Base-by-base conservation (phyloP, 2,113 vertebrate species). In the Mungos mungo region DNA sequence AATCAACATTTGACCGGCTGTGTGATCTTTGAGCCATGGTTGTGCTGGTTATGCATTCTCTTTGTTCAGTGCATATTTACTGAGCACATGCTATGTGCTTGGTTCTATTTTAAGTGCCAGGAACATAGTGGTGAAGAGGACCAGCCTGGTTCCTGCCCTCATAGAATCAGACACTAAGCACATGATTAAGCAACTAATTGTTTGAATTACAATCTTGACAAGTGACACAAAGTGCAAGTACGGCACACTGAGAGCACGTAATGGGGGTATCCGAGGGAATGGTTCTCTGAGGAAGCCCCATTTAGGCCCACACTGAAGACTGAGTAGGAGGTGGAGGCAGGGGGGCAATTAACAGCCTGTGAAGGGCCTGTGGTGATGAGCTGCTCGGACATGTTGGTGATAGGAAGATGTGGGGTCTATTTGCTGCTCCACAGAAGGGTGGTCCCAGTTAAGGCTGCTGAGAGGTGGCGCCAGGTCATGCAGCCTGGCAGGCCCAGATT, bases 201-300 rank as follows among this genome's bases (percentile, higher is more conserved):
- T 82, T 77, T 68, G 21, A 71, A 29, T 89, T 85, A 13, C 5
- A n/a, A 63, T 81, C 63, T 69, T 88, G 81, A 63, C 29, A 60
- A 84, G 29, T 9, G 23, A 90, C 57, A 81, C 11, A 72, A 65
- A 93, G 71, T 2, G 33, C 23, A 79, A 72, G 1, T 68, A 4
- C 4, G 7, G 29, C 19, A 18, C 80, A 4, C 41, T 11, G 25
- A 14, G 11, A 47, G 12, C 2, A 2, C 14, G 0, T 27, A 57
- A 16, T 9, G 31, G 38, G 4, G 15, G 8, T 60, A 2, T 66
- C n/a, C n/a, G 13, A 66, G 33, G 29, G 5, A 90, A 90, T 33
- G 27, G 7, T 38, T 93, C 7, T 94, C 45, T 66, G 35, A 71
- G 52, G 18, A 54, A 50, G 4, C 10, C 25, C 35, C 29, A 19